phyloP scores from a whole-genome alignment of 2,888 invertebrate species.

The Lomographa bimaculata region DNA sequence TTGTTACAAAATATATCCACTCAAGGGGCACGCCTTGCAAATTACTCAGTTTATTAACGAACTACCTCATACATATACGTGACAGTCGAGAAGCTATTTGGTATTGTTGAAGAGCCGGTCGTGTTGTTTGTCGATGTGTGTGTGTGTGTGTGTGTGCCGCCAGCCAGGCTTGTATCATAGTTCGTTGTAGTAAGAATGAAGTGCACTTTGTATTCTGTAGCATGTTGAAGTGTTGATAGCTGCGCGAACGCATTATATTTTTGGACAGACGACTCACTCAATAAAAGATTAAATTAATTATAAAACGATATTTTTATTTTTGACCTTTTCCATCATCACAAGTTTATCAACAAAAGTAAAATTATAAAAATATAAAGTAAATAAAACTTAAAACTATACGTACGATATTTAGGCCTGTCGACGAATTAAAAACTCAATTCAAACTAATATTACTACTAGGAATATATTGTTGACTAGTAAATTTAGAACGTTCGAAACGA shows the following conservation, averaged over 20 bases:
- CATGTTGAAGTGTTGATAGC: conserved; percentile 68
- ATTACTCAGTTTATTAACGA: too few species aligned
- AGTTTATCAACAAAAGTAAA: conserved; percentile 16
- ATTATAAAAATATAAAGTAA: conserved; percentile 13
- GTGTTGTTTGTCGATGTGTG: too few species aligned
- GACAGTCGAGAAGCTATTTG: too few species aligned
- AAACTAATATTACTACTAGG: conserved; percentile 7
- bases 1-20: too few species aligned
- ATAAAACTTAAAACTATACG: conserved; percentile 10
- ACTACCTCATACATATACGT: too few species aligned
- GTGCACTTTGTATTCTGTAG: conserved; percentile 70
- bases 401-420: conserved; percentile 11
- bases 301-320: conserved; percentile 49
- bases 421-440: not conserved
- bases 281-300: conserved; percentile 66
- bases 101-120: too few species aligned
- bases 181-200: conserved; percentile 50
- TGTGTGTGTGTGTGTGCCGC: conserved; percentile 20
- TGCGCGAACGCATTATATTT: conserved; percentile 72
- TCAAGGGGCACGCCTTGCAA: too few species aligned
- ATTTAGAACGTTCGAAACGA: conserved; percentile 15
- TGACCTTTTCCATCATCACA: conserved; percentile 18
- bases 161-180: conserved; percentile 43
- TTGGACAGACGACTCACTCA: conserved; percentile 75
- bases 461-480: conserved; percentile 20